These are phyloP conservation scores for Helleia helle DNA, from an alignment of 2,888 invertebrate genomes.

Conservation along the genomic window DNA sequence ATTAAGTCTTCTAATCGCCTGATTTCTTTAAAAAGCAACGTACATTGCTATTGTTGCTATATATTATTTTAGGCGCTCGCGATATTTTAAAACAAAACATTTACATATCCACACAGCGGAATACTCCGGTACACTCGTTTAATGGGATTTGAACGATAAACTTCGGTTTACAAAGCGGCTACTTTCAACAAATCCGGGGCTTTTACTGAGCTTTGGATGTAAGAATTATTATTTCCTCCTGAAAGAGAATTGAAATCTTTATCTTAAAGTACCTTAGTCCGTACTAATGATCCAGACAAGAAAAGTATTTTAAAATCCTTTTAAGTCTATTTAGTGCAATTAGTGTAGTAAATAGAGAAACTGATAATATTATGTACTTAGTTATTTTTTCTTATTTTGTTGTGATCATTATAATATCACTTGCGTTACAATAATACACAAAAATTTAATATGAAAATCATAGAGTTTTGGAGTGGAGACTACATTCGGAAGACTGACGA, in stretches of 20 bases:
- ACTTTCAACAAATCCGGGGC: constrained; percentile 3
- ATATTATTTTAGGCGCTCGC: neutral
- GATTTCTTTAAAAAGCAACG: too few species aligned
- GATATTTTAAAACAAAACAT: neutral
- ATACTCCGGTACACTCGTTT: constrained; percentile 5
- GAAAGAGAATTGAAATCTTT: neutral
- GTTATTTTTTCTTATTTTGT: too few species aligned
- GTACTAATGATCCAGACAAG: neutral
- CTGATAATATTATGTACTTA: too few species aligned
- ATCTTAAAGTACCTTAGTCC: neutral
- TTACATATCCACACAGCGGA: neutral
- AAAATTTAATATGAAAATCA: too few species aligned
- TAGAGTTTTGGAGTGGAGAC: too few species aligned
- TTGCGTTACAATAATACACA: too few species aligned
- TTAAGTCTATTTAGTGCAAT: too few species aligned
- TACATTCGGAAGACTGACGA: too few species aligned
- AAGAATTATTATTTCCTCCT: constrained; percentile 5
- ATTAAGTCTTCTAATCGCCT: too few species aligned
- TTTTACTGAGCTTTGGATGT: neutral
- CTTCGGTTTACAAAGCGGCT: constrained; percentile 4
- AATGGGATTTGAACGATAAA: constrained; percentile 8
- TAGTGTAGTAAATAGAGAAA: too few species aligned
- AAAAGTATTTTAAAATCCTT: neutral
- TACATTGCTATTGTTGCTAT: neutral
- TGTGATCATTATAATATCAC: too few species aligned